Conservation (phyloP, 2,888 invertebrate genomes). For the Ferrisia virgata region DNA sequence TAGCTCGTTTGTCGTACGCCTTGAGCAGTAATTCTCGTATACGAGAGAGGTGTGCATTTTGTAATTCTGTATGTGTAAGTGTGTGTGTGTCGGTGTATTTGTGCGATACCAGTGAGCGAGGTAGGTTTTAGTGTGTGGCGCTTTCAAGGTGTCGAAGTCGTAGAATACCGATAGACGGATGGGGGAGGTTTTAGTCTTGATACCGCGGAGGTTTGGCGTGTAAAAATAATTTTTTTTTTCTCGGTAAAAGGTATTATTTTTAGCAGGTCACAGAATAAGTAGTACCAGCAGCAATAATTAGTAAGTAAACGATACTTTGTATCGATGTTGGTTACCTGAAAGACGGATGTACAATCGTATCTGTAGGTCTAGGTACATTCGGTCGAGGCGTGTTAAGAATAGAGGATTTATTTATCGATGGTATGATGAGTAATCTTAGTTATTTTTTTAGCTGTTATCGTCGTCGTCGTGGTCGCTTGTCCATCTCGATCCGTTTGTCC, state of each 20-base stretch:
- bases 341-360: too few relatives aligned
- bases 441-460: neutral
- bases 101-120: neutral
- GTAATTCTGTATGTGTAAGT: neutral
- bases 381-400: neutral
- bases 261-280: neutral
- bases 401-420: neutral
- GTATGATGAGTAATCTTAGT: neutral
- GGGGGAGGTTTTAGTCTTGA: neutral
- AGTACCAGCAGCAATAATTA: neutral
- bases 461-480: neutral
- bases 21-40: neutral
- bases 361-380: too few relatives aligned
- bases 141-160: neutral
- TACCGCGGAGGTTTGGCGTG: neutral
- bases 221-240: constrained; percentile 8
- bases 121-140: neutral
- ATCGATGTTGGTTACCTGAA: neutral
- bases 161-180: neutral
- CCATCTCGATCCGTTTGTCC: neutral
- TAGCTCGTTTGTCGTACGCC: neutral
- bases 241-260: neutral
- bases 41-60: neutral
- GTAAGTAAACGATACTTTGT: neutral
- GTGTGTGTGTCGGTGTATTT: neutral